These are phyloP conservation scores for Galeopsomyia nigrocyanea DNA, from an alignment of 2,888 invertebrate genomes.

Conservation along the genomic window DNA sequence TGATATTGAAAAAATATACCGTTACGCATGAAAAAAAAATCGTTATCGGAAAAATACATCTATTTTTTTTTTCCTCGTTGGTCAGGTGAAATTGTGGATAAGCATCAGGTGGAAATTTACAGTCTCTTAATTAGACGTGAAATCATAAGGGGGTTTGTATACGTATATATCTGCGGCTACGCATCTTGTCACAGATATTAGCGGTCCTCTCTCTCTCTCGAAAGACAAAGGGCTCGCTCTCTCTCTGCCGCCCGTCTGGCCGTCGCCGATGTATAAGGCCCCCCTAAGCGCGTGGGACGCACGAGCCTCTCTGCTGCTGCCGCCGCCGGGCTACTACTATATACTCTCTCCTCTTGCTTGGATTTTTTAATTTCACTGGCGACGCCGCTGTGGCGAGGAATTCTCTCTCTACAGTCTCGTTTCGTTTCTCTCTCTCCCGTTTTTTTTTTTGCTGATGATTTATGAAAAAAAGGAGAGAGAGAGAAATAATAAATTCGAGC, in stretches of 20 bases:
- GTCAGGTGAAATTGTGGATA: no score
- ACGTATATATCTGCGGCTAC: slow-evolving; percentile 11
- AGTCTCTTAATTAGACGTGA: slow-evolving; percentile 44
- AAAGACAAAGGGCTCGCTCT: slow-evolving; percentile 60
- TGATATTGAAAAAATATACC: no score
- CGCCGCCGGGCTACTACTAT: background rate
- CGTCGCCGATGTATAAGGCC: slow-evolving; percentile 42
- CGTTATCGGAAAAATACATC: no score
- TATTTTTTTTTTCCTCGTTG: no score
- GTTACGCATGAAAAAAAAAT: no score
- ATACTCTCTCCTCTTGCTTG: background rate
- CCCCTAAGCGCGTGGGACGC: slow-evolving; percentile 53
- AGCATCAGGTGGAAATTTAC: no score
- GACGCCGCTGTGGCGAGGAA: background rate
- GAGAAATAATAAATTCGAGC: no score
- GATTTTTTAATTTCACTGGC: slow-evolving; percentile 16
- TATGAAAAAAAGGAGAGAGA: slow-evolving; percentile 5
- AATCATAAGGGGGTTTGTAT: slow-evolving; percentile 30
- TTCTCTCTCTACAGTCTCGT: background rate
- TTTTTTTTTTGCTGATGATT: slow-evolving; percentile 24
- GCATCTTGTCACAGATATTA: slow-evolving; percentile 44
- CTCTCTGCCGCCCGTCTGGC: slow-evolving; percentile 51
- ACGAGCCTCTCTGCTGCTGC: background rate
- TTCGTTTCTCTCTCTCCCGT: background rate
- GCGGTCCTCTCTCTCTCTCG: slow-evolving; percentile 16